phyloP scores from a whole-genome alignment of 2,888 invertebrate genomes.

The Dinocampus coccinellae region DNA sequence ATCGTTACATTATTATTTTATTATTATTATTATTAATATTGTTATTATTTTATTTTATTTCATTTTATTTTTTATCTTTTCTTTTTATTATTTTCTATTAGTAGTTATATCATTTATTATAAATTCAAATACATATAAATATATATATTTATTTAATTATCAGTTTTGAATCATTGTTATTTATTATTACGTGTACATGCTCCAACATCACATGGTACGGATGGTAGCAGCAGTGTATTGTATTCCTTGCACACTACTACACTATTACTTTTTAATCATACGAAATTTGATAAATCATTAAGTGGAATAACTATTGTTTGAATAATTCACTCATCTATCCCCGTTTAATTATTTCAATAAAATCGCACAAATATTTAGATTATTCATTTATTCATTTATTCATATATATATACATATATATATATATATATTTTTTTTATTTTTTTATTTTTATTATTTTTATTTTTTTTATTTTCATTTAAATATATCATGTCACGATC shows the following conservation, averaged over 20 bases:
- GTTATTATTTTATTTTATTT: no score
- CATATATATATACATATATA: no score
- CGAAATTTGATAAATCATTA: neutral
- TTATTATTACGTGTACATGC: neutral
- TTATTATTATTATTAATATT: no score
- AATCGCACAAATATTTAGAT: neutral
- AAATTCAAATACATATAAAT: neutral
- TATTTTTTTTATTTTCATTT: no score
- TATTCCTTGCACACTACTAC: neutral
- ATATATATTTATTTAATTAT: neutral
- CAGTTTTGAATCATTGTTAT: neutral
- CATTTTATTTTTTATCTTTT: no score
- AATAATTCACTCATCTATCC: neutral
- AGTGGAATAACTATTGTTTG: neutral
- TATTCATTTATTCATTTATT: neutral
- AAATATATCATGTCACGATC: neutral
- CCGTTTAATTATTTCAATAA: neutral
- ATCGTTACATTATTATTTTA: neutral
- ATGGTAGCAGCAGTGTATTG: neutral
- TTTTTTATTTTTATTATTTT: no score
- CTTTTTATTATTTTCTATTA: no score
- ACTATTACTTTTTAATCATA: neutral
- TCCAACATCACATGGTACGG: neutral
- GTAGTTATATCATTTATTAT: neutral
- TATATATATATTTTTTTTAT: no score